Evolutionary conservation across 2,797 vertebrate genomes (phyloP), one percentile per base, ranked within the genome.

Genomic region (Helostoma temminkii): DNA sequence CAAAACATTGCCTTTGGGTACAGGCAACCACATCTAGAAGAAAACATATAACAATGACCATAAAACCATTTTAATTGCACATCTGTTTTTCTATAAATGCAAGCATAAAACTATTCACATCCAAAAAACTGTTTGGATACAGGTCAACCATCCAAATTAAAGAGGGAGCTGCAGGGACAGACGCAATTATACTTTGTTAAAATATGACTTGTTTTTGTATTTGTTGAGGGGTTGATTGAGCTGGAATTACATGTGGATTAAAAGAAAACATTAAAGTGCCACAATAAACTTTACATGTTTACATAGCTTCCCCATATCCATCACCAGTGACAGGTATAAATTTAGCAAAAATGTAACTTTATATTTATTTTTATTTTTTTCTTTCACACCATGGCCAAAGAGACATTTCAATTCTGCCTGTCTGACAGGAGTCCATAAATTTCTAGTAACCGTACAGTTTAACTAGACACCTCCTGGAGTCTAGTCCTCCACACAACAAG

Each of bases 41-140:
- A 28, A 49, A 74, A 70, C 9, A 47, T 12, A 46, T 18, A 55
- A 24, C 46, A 39, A 47, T 50, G 4, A 42, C 37, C 45, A 50
- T 42, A 70, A 73, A 59, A 63, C 14, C 12, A 42, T 54, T 77
- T 68, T 42, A 47, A 78, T 66, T 78, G 43, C 54, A 53, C 62
- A 68, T 67, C 42, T 47, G 24, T 55, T 71, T 49, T 41, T 78
- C 49, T 58, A 16, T 61, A 72, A 75, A 76, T 48, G 64, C 39
- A 32, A 45, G 10, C 47, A 61, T 53, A 60, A 67, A 79, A 68
- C 22, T 6, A 25, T 46, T 19, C 22, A 2, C 11, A 22, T 54
- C 21, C 41, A 71, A 54, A 71, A 58, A 39, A 16, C 37, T 34
- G 46, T 72, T 77, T 61, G 61, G 34, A 59, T 59, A 21, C 36